These are phyloP conservation scores for Agrotis puta DNA, from an alignment of 2,888 invertebrate genomes.

Conservation along the genomic window DNA sequence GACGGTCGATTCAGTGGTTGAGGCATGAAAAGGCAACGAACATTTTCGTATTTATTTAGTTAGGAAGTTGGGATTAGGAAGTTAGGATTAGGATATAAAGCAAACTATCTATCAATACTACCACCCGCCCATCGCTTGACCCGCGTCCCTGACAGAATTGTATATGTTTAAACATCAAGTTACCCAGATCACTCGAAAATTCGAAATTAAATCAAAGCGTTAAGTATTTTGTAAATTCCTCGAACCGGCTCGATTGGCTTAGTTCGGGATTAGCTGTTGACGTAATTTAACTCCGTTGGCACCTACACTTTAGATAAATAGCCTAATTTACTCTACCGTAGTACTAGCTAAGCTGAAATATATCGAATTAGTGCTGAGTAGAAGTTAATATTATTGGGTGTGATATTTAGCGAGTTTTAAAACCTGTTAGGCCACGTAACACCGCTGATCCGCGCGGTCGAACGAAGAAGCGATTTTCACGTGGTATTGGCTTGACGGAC, in stretches of 20 bases:
- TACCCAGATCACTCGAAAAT: conserved; percentile 56
- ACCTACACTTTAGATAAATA: conserved; percentile 64
- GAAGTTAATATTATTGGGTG: conserved; percentile 40
- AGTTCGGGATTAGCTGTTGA: conserved; percentile 59
- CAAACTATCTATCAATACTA: neutral
- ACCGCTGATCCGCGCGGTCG: too few species aligned
- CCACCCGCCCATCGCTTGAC: conserved; percentile 25
- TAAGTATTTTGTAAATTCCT: conserved; percentile 63
- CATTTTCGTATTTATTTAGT: too few species aligned
- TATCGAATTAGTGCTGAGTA: conserved; percentile 46
- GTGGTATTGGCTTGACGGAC: too few species aligned
- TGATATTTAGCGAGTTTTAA: conserved; percentile 4
- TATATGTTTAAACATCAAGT: conserved; percentile 50
- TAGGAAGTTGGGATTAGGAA: too few species aligned
- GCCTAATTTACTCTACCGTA: conserved; percentile 47
- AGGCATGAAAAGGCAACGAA: too few species aligned
- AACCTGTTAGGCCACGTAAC: too few species aligned
- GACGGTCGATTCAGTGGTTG: too few species aligned
- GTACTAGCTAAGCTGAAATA: conserved; percentile 27
- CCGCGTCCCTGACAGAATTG: conserved; percentile 30
- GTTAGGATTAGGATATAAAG: neutral
- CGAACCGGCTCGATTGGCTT: conserved; percentile 62
- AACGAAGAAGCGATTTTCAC: too few species aligned
- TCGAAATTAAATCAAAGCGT: conserved; percentile 65
- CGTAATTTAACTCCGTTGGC: conserved; percentile 53